phyloP scores from a whole-genome alignment of 2,888 invertebrate genomes.

The Cephus nigrinus region DNA sequence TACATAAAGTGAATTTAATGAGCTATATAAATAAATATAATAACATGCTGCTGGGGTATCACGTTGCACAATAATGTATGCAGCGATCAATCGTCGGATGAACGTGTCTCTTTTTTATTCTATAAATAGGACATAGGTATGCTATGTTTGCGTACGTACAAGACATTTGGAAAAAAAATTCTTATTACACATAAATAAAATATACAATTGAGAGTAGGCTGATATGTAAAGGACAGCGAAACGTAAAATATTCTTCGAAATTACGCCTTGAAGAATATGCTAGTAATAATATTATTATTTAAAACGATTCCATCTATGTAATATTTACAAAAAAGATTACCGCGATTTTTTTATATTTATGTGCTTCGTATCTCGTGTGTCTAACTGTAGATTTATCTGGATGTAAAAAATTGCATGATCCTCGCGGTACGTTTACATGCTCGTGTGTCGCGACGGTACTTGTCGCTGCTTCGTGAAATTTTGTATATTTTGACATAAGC shows the following conservation, averaged over 20 bases:
- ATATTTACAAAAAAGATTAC: slow-evolving; percentile 3
- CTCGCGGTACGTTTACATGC: neutral
- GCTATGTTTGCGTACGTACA: neutral
- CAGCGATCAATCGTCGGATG: neutral
- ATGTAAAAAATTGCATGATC: neutral
- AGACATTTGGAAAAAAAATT: neutral
- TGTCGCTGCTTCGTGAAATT: neutral
- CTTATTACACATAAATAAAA: neutral
- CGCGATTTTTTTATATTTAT: neutral
- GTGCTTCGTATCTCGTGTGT: neutral
- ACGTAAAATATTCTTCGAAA: neutral
- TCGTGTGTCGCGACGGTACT: neutral
- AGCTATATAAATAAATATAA: neutral
- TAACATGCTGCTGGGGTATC: neutral
- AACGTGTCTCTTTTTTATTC: neutral
- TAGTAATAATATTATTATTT: neutral
- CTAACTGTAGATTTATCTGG: neutral
- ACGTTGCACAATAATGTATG: neutral
- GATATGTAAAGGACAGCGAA: neutral
- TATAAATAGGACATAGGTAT: neutral
- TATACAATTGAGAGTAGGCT: neutral
- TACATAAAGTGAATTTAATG: neutral
- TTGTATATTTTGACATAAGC: neutral
- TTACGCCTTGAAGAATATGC: neutral
- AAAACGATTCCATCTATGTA: neutral